Evolutionary conservation across 2,797 vertebrate genomes (phyloP).

Genomic region (Echiichthys vipera): DNA sequence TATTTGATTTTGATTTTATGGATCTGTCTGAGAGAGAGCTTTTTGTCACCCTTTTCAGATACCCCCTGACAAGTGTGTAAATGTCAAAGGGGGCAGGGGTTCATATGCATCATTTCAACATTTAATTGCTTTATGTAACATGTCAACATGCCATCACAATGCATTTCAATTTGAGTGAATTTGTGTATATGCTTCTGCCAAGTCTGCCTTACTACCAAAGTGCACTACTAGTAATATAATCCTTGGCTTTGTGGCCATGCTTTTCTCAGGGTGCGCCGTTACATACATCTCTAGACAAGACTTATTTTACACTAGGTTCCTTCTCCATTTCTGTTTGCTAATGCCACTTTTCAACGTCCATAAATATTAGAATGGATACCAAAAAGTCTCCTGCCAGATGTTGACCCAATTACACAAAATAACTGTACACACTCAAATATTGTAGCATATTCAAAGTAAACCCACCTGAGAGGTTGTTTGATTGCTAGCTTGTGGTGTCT

Average conservation of each 20-base stretch:
- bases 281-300: not conserved
- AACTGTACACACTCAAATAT: not conserved
- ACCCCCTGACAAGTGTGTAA: not conserved
- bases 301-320: not conserved
- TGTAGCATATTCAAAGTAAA: not conserved
- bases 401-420: not conserved
- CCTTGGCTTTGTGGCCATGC: not conserved
- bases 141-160: not conserved
- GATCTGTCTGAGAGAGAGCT: too few species aligned
- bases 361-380: conserved; percentile 4
- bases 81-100: too few species aligned
- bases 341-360: not conserved
- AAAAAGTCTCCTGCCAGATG: not conserved
- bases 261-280: not conserved
- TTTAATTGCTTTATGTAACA: not conserved
- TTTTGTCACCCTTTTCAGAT: too few species aligned
- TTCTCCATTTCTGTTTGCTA: not conserved
- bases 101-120: not conserved
- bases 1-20: too few species aligned
- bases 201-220: not conserved
- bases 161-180: not conserved
- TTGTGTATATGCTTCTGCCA: not conserved
- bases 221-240: not conserved
- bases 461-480: conserved; percentile 6
- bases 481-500: conserved; percentile 28